Evolutionary conservation across 2,797 vertebrate species (phyloP).

Genomic region (Anguilla obscura): DNA sequence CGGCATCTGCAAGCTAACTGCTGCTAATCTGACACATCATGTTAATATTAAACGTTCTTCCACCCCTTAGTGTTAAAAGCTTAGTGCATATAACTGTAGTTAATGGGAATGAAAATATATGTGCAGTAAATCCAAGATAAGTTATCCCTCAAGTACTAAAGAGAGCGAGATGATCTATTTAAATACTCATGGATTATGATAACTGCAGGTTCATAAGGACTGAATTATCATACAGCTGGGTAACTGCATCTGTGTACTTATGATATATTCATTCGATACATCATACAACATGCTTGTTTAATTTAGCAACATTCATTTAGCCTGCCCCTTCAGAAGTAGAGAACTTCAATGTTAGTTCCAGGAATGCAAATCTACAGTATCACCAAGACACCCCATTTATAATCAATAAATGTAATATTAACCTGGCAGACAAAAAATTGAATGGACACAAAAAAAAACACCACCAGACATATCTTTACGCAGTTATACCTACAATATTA

Average conservation of each 20-base stretch:
- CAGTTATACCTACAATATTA: too few relatives aligned
- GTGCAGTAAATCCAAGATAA: neutral
- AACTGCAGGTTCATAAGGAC: constrained; percentile 32
- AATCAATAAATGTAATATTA: neutral
- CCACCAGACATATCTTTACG: too few relatives aligned
- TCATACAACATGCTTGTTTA: neutral
- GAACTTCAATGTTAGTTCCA: neutral
- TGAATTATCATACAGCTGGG: constrained; percentile 35
- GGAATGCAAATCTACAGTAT: neutral
- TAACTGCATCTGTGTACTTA: constrained; percentile 26
- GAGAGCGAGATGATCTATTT: constrained; percentile 36
- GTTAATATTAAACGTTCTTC: neutral
- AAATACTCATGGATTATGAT: constrained; percentile 36
- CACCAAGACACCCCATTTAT: neutral
- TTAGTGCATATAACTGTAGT: neutral
- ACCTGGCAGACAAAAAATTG: neutral
- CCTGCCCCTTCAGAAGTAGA: neutral
- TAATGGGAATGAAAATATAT: neutral
- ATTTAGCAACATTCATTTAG: neutral
- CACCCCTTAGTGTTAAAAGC: neutral
- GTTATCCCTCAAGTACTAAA: neutral
- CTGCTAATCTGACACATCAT: neutral
- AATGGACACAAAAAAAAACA: too few relatives aligned
- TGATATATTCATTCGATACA: constrained; percentile 15
- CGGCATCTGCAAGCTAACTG: constrained; percentile 5